Evolutionary conservation across 1,140 invertebrate species (phyloP).

Genomic region (Ephestia elutella): DNA sequence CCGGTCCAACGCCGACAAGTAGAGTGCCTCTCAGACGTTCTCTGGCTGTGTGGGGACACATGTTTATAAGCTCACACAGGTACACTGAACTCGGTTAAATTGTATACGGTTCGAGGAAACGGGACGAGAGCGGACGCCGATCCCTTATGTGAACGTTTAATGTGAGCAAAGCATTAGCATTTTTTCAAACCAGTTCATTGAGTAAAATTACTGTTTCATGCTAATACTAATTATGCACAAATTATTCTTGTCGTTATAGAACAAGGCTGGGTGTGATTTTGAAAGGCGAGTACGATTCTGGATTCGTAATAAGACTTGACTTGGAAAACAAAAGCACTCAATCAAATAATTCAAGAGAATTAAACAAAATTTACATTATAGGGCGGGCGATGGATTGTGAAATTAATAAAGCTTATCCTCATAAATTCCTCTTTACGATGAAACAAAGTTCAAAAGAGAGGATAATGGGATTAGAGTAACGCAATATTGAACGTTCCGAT

Average conservation of each 20-base stretch:
- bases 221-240: constrained; percentile 26
- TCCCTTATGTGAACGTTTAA: constrained; percentile 27
- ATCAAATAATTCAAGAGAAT: constrained; percentile 6
- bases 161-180: constrained; percentile 23
- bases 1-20: not conserved
- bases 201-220: constrained; percentile 24
- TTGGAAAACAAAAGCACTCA: constrained; percentile 13
- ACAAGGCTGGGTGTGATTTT: not conserved
- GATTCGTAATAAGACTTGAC: not conserved
- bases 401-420: not conserved
- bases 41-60: constrained; percentile 32
- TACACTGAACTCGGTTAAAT: constrained; percentile 59
- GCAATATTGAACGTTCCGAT: constrained; percentile 32
- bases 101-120: constrained; percentile 49
- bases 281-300: not conserved
- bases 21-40: constrained; percentile 6
- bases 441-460: constrained; percentile 11
- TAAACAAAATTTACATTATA: constrained; percentile 5
- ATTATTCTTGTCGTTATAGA: not conserved
- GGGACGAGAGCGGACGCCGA: constrained; percentile 32
- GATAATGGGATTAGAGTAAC: constrained; percentile 29
- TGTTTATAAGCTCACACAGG: constrained; percentile 36
- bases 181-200: constrained; percentile 30
- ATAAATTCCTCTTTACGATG: not conserved
- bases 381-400: not conserved